Base-by-base conservation (phyloP, 2,113 vertebrate genomes). In the Callipepla californica region DNA sequence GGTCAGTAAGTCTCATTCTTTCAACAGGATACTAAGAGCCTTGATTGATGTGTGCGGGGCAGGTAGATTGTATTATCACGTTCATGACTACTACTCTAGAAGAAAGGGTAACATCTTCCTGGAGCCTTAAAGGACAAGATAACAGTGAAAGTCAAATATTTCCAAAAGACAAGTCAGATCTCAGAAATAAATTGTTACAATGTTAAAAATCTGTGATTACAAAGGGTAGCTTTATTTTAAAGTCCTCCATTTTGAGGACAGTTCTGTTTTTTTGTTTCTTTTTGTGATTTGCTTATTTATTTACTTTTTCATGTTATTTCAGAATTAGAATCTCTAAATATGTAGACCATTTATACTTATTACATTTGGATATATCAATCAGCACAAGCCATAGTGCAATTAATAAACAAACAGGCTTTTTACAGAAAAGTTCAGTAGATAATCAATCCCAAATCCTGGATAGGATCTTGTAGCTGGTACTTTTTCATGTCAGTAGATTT, bases 341-440 rank as follows among this genome's bases (percentile, higher is more conserved):
- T 79, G 59, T 89, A 80, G n/a, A 72, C 7, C 72, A 0, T 16
- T 94, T 82, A 90, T 87, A 86, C 76, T 59, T 45, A 70, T 12
- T 76, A 57, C 28, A 19, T 40, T 77, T 91, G 6, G 75, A 50
- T 83, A 62, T 95, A 79, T 96, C 63, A 93, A 61, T 79, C 74
- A 93, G 90, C 59, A 30, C 51, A 93, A 73, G 95, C 65, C 75
- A 93, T 84, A 59, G 51, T 89, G 14, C 77, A 94, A 55, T 86
- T 97, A 93, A 95, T 96, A 92, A 96, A 76, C 62, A 79, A 95
- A 68, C 53, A 96, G 88, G 85, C 19, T 61, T 90, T 90, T 94
- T 89, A 63, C 87, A 69, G 95, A 94, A 94, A 66, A 51, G 38
- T 53, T 91, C 68, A 76, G 57, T 80, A 91, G 85, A 84, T 90